Percentiles rank a stretch among this genome's conserved stretches.
Evolutionary conservation across 2,113 vertebrate species (phyloP).

Genomic region (Ctenomys sociabilis): DNA sequence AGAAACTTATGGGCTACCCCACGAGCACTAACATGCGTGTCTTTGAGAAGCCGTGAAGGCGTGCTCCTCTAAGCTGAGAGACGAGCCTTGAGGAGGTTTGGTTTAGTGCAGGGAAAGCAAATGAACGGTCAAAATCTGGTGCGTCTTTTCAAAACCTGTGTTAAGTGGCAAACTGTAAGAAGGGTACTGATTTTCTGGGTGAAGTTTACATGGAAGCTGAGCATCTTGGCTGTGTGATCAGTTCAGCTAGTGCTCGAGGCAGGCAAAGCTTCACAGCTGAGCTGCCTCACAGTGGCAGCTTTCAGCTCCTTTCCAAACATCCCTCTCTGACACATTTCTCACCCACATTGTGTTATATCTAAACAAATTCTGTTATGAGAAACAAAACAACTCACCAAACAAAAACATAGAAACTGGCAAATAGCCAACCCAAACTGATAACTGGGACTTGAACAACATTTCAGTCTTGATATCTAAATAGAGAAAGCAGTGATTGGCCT

Average conservation of each 20-base stretch:
- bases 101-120: neutral
- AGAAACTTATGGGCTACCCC: neutral
- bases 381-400: neutral
- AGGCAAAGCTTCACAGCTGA: rapidly evolving
- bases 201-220: neutral
- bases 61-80: neutral
- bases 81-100: neutral
- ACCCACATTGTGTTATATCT: neutral
- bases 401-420: neutral
- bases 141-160: neutral
- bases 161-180: neutral
- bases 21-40: rapidly evolving
- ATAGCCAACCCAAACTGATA: neutral
- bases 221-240: neutral
- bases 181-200: neutral
- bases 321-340: neutral
- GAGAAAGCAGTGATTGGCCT: conserved; percentile 34
- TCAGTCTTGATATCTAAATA: conserved; percentile 49
- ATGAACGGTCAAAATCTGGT: neutral
- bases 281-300: neutral
- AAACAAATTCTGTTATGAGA: conserved; percentile 48
- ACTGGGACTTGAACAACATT: conserved; percentile 5
- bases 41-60: neutral
- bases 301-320: neutral
- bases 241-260: rapidly evolving